Base-by-base conservation (phyloP, 2,888 invertebrate species). In the Argynnis bischoffii region DNA sequence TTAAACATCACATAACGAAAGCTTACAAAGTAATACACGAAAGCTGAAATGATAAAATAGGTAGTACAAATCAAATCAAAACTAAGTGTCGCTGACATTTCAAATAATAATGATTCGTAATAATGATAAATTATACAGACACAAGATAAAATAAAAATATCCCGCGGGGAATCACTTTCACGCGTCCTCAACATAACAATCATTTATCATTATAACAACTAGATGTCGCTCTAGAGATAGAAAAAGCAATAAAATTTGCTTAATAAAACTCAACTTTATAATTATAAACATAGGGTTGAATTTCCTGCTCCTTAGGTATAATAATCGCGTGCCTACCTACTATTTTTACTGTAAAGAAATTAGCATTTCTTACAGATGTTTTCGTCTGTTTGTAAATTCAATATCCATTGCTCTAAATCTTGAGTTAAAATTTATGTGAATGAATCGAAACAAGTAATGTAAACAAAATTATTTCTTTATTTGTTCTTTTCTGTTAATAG, bases 141-240 rank as follows among this genome's bases (percentile, higher is more conserved):
- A 69, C 64, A 55, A 59, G 64, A 63, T 69, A 76, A 76, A 76
- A 71, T 71, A 70, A 74, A 73, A 71, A 66, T 67, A 72, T 72
- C 73, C 64, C 72, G 67, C 50, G 63, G 69, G 71, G 72, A 75
- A 70, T 72, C 71, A 72, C 67, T 71, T 73, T 73, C 71, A 69
- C 74, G 73, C 71, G 69, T 73, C 69, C 69, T 70, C 69, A 63
- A 69, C 63, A 69, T 64, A 67, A 61, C 74, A 75, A 76, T 78
- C 78, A 79, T 81, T 81, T 79, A 77, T 81, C 79, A 80, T 81
- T 80, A 79, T 77, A 79, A 78, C 79, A 76, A 72, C 77, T 76
- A 78, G 77, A 78, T 80, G 78, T 78, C 79, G 74, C 76, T 79
- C 66, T 69, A 61, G 67, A 75, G 78, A 81, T 80, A 80, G 11